Conservation (phyloP, 2,797 vertebrate genomes). For the Hephaestus fuliginosus region DNA sequence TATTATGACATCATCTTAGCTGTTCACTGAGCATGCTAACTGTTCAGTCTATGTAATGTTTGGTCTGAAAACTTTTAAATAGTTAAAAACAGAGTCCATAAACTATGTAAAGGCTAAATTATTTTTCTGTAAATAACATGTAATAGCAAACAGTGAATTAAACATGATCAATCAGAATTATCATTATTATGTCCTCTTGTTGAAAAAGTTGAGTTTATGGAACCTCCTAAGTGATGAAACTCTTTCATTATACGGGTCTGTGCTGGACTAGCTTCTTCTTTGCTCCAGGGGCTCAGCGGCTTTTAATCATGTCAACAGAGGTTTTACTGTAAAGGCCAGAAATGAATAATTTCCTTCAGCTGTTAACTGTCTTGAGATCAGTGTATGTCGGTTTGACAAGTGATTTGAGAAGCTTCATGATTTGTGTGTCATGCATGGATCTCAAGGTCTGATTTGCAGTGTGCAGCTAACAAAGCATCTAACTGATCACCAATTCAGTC, state of each 20-base stretch:
- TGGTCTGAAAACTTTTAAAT: too few relatives aligned
- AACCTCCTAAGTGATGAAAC: conserved; percentile 66
- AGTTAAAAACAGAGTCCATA: too few relatives aligned
- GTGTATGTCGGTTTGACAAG: conserved; percentile 15
- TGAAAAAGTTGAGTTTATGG: not conserved
- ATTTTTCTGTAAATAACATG: not conserved
- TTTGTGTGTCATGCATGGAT: conserved; percentile 57
- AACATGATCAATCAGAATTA: not conserved
- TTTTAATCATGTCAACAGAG: conserved; percentile 42
- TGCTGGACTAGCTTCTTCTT: conserved; percentile 63
- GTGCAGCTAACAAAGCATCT: conserved; percentile 38
- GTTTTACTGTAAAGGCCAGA: not conserved
- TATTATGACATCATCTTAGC: not conserved
- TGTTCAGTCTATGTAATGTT: not conserved
- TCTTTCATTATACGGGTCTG: conserved; percentile 51
- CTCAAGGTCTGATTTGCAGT: conserved; percentile 35
- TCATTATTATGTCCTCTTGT: not conserved
- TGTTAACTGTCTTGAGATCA: conserved; percentile 51
- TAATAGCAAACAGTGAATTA: not conserved
- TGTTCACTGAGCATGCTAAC: not conserved
- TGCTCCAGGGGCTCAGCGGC: conserved; percentile 51
- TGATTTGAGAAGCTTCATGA: not conserved
- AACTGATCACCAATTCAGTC: conserved; percentile 9
- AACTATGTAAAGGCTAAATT: not conserved
- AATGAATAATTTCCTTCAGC: conserved; percentile 23